phyloP scores from a whole-genome alignment of 1,140 invertebrate species.

The Leptinotarsa undecemlineata region DNA sequence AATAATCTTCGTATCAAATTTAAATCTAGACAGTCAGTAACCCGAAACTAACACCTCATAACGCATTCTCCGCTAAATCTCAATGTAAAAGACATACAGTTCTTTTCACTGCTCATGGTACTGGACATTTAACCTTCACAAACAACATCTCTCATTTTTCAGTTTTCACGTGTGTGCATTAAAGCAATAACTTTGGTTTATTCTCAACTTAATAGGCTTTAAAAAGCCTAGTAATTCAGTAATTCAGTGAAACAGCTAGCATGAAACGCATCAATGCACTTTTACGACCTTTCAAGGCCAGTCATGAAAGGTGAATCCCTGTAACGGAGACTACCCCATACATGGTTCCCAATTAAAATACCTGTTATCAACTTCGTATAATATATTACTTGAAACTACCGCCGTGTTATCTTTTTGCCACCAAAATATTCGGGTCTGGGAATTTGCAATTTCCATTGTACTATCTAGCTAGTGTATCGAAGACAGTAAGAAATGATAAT shows the following conservation, averaged over 20 bases:
- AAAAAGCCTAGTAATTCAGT: too few relatives aligned
- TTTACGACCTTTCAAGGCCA: constrained; percentile 7
- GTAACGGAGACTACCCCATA: neutral
- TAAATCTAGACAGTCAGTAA: too few relatives aligned
- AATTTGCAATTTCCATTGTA: neutral
- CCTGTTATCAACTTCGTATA: neutral
- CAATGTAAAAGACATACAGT: too few relatives aligned
- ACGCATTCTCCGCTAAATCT: too few relatives aligned
- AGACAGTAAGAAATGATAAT: neutral
- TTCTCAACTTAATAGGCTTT: constrained; percentile 1
- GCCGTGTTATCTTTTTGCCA: neutral
- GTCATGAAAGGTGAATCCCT: neutral
- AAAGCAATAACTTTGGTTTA: neutral
- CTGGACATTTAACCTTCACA: neutral
- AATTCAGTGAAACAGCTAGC: neutral
- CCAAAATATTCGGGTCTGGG: constrained; percentile 2
- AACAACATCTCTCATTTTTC: neutral
- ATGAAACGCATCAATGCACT: neutral
- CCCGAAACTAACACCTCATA: too few relatives aligned
- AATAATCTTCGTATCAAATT: too few relatives aligned
- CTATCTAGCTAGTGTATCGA: neutral
- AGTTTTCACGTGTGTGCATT: neutral
- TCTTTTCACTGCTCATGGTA: too few relatives aligned
- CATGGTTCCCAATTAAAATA: constrained; percentile 1
- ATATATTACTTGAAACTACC: neutral